A percentile compares a stretch with the other conserved stretches of the same genome.
Evolutionary conservation across 2,113 vertebrate genomes (phyloP).

Genomic region (Cryptotis parvus): DNA sequence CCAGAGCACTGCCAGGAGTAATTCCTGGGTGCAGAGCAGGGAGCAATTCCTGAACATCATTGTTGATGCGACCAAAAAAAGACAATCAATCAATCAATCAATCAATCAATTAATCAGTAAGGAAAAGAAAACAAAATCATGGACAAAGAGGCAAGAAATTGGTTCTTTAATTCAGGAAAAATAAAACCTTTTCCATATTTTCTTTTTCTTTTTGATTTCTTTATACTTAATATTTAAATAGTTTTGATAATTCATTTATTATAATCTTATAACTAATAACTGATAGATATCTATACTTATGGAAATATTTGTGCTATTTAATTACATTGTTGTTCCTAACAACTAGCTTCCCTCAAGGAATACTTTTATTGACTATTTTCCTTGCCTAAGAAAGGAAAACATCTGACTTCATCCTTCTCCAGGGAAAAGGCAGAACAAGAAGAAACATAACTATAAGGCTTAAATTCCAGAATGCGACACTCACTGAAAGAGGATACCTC

Average conservation of each 20-base stretch:
- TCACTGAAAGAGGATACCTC: not conserved
- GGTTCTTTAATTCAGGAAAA: not conserved
- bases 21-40: too few relatives aligned
- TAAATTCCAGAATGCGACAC: not conserved
- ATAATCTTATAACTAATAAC: not conserved
- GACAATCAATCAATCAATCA: too few relatives aligned
- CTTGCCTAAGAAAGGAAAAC: not conserved
- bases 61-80: too few relatives aligned
- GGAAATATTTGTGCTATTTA: not conserved
- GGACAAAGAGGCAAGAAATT: not conserved
- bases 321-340: not conserved
- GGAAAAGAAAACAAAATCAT: too few relatives aligned
- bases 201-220: conserved; percentile 46
- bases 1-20: too few relatives aligned
- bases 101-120: too few relatives aligned
- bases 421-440: fast-evolving
- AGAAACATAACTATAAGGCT: not conserved
- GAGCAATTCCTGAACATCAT: too few relatives aligned
- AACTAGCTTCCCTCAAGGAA: not conserved
- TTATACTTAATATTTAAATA: not conserved
- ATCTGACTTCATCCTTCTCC: not conserved
- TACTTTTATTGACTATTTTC: not conserved
- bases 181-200: not conserved
- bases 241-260: conserved; percentile 33
- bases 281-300: not conserved